Evolutionary conservation across 2,888 invertebrate species (phyloP).

Genomic region (Drepana falcataria): DNA sequence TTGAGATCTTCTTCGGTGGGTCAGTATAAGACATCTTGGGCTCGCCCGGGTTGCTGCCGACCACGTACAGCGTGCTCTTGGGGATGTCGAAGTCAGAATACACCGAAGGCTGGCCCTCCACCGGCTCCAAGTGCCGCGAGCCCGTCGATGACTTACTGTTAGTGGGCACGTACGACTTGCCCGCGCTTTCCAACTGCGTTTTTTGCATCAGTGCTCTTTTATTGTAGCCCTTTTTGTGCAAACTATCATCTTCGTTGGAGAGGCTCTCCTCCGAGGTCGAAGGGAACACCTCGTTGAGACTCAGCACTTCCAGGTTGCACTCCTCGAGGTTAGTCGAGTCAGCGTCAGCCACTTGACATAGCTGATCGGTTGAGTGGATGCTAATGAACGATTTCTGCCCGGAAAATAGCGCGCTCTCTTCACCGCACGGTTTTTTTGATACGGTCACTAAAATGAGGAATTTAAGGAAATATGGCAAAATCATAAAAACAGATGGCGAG

Average conservation of each 20-base stretch:
- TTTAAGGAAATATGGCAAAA: too few relatives aligned
- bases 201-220: constrained; percentile 34
- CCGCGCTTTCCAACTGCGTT: constrained; percentile 29
- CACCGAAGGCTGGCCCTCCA: constrained; percentile 49
- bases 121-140: constrained; percentile 45
- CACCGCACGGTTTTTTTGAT: constrained; percentile 53
- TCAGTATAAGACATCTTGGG: constrained; percentile 69
- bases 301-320: constrained; percentile 67
- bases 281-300: constrained; percentile 67
- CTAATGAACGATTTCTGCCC: constrained; percentile 70
- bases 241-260: constrained; percentile 57
- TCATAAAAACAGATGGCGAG: too few relatives aligned
- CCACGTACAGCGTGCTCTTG: constrained; percentile 65
- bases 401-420: constrained; percentile 39
- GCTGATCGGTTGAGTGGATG: constrained; percentile 71
- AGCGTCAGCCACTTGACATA: constrained; percentile 54
- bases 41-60: constrained; percentile 71
- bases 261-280: constrained; percentile 72
- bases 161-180: constrained; percentile 55
- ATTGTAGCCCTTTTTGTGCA: constrained; percentile 36
- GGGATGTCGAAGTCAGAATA: constrained; percentile 67
- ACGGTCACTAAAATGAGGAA: constrained; percentile 55
- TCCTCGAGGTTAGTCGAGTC: constrained; percentile 50
- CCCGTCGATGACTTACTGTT: constrained; percentile 67
- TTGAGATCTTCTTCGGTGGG: constrained; percentile 68